Conservation (phyloP, 1,140 invertebrate genomes). For the Drosophila sp. region DNA sequence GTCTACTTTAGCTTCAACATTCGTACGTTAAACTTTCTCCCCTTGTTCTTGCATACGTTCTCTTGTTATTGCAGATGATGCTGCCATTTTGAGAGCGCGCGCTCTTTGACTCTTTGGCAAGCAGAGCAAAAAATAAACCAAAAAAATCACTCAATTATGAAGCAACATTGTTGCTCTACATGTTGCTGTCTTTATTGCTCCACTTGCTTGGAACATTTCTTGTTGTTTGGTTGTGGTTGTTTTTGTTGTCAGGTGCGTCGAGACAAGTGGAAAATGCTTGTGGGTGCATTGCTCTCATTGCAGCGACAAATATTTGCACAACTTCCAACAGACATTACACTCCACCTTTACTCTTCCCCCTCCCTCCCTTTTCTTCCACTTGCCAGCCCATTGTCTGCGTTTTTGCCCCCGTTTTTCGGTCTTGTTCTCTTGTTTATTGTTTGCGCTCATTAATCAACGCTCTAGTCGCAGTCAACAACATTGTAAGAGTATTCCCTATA, state of each 20-base stretch:
- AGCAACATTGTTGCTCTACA: slow-evolving; percentile 65
- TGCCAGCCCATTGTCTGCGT: slow-evolving; percentile 20
- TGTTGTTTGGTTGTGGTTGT: slow-evolving; percentile 13
- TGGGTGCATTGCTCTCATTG: slow-evolving; percentile 79
- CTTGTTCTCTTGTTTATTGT: slow-evolving; percentile 55
- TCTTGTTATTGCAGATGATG: slow-evolving; percentile 4
- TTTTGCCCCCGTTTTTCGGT: slow-evolving; percentile 55
- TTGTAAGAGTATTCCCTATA: slow-evolving; percentile 26
- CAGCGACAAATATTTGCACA: slow-evolving; percentile 75
- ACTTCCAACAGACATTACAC: slow-evolving; percentile 16
- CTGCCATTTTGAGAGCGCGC: slow-evolving; percentile 14
- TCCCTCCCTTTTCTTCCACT: slow-evolving; percentile 10
- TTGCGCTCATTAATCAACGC: slow-evolving; percentile 73
- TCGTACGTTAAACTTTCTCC: slow-evolving; percentile 22
- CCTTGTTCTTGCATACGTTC: slow-evolving; percentile 25
- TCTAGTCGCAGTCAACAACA: slow-evolving; percentile 40
- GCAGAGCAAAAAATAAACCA: not conserved
- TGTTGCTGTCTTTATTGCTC: slow-evolving; percentile 39
- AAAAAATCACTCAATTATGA: slow-evolving; percentile 30
- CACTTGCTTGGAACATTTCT: slow-evolving; percentile 48
- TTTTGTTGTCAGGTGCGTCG: slow-evolving; percentile 67
- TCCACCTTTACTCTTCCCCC: not conserved
- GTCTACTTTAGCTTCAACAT: slow-evolving; percentile 22
- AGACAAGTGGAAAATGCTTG: slow-evolving; percentile 76
- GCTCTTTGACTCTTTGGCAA: slow-evolving; percentile 2